phyloP scores from a whole-genome alignment of 2,888 invertebrate genomes.

The Eupithecia inturbata region DNA sequence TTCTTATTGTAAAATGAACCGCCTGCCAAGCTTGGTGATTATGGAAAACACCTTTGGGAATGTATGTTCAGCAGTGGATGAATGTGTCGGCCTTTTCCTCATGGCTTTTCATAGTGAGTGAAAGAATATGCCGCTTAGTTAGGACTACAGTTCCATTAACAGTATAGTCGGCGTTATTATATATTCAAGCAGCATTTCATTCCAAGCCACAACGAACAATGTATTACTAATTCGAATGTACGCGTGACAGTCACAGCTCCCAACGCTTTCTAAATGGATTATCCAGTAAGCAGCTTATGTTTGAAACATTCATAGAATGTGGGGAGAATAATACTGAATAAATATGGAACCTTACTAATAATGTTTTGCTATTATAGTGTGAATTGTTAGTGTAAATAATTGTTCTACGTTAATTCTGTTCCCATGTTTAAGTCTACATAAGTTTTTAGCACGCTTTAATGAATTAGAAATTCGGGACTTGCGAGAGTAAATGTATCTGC shows the following conservation, averaged over 20 bases:
- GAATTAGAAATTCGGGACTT: background rate
- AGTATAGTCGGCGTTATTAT: background rate
- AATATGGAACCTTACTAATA: background rate
- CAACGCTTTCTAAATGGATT: conserved; percentile 25
- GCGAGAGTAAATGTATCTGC: background rate
- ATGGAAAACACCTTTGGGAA: no score
- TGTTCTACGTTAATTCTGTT: background rate
- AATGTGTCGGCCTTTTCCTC: no score
- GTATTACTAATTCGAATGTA: background rate
- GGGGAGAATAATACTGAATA: conserved; percentile 7
- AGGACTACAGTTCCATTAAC: background rate
- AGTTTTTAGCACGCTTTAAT: background rate
- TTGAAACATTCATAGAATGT: conserved; percentile 21
- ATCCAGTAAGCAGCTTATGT: conserved; percentile 23
- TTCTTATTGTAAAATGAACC: no score
- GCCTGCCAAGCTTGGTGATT: no score
- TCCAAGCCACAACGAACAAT: background rate
- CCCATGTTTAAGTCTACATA: background rate
- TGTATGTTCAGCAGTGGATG: no score
- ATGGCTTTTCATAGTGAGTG: background rate
- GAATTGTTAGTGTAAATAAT: background rate
- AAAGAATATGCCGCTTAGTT: background rate
- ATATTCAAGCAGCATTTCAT: background rate
- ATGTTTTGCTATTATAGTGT: background rate
- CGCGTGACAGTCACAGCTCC: conserved; percentile 26